Base-by-base conservation (phyloP, 2,113 vertebrate genomes). In the Sceloporus tristichus region DNA sequence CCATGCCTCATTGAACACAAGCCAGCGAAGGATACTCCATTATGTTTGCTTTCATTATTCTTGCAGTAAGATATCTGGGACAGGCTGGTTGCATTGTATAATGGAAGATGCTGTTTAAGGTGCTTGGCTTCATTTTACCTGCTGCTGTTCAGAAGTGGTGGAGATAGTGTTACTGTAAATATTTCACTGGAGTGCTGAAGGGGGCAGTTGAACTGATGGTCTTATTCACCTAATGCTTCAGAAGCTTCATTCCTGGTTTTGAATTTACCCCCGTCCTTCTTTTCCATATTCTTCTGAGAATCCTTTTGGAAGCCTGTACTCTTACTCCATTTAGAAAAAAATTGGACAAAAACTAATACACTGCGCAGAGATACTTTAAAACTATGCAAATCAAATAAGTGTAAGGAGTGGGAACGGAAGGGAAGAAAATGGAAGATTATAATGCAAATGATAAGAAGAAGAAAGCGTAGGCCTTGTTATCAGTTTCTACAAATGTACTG, bases 111-210 rank as follows among this genome's bases (percentile, higher is more conserved):
- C 7, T 84, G 19, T 1, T 86, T 86, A 87, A 65, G 73, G 38
- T 38, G 0, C 21, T 87, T 91, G 4, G 19, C 79, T 94, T 92
- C 34, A 42, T 88, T 93, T 94, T 90, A 79, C 9, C 1, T 91
- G 92, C 42, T 83, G 0, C 88, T 92, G 76, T 88, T 29, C 81
- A 90, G 16, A 8, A 25, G 82, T 71, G 38, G 85, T 54, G 73
- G 40, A 85, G 65, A 78, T 88, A 34, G 10, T 56, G 38, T 91
- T 94, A n/a, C 87, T 42, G 80, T 86, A 92, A 94, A 92, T 90
- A 91, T 93, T 93, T 59, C 86, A 84, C 65, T 86, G 42, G n/a
- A 23, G 76, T 92, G 54, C 6, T 70, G 90, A 9, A 40, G 91
- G 40, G 65, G 38, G 76, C 88, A 92, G 74, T 3, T 92, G 54